These are phyloP conservation scores for Alentia gelatinosa DNA, from an alignment of 2,888 invertebrate species.

Conservation along the genomic window DNA sequence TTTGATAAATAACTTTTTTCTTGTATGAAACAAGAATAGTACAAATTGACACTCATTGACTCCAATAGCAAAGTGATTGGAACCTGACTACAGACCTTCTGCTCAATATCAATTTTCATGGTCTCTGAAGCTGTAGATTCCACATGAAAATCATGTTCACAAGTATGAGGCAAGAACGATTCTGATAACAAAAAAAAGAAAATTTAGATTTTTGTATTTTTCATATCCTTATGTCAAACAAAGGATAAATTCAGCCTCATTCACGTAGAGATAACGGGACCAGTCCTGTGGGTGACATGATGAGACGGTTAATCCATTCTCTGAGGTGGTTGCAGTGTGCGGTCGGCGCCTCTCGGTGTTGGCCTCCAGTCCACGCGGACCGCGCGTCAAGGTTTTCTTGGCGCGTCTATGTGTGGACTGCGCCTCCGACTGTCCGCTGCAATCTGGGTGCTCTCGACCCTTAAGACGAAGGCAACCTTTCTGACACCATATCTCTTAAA, in stretches of 20 bases:
- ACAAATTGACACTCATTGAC: not conserved
- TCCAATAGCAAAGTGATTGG: too few relatives aligned
- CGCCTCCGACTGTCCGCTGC: not conserved
- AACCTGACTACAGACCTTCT: not conserved
- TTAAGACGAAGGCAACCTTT: not conserved
- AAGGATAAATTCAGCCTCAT: too few relatives aligned
- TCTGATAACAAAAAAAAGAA: too few relatives aligned
- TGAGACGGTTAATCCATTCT: slow-evolving; percentile 48
- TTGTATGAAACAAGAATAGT: too few relatives aligned
- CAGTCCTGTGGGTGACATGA: slow-evolving; percentile 20
- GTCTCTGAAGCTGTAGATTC: too few relatives aligned
- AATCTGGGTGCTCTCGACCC: not conserved
- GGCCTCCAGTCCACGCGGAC: not conserved
- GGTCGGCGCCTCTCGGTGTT: slow-evolving; percentile 41
- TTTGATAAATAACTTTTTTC: too few relatives aligned
- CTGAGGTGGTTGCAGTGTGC: not conserved
- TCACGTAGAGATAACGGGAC: too few relatives aligned
- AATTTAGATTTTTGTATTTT: too few relatives aligned
- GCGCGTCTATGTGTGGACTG: not conserved
- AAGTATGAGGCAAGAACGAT: too few relatives aligned
- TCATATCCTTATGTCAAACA: too few relatives aligned
- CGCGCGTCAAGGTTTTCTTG: not conserved
- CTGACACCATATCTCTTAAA: too few relatives aligned
- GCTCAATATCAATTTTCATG: not conserved
- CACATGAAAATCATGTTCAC: too few relatives aligned